Base-by-base conservation (phyloP, 2,888 invertebrate species). In the Tenthredo mesomela region DNA sequence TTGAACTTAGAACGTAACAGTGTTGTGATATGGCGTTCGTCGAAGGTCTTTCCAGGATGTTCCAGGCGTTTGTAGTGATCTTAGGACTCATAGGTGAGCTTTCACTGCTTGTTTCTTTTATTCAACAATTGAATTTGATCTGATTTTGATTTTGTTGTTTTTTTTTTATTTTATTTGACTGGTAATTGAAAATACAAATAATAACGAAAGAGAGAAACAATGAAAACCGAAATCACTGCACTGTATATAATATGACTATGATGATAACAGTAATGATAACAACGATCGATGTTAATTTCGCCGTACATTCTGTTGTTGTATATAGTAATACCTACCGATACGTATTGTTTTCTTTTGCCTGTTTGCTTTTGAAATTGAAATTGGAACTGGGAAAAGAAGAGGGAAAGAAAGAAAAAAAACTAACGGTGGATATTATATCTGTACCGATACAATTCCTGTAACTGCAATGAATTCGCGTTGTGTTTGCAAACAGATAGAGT, bases 1-100 rank as follows among this genome's bases (percentile, higher is more conserved):
- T 54, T 12, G 43, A 47, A 29, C 33, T 18, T 37, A 78, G 61
- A 43, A 61, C 58, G 12, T 54, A 40, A 80, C 61, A 80, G 80
- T 80, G 80, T 80, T 80, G 82, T 82, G 82, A 9, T 82, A 82
- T 82, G 82, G 82, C 82, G 70, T 40, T 67, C 67, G 4, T 40
- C 40, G 9, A 82, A 50, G 29, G 65, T 25, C 67, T 67, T 50
- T 43, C 70, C 9, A 67, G 82, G 65, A 82, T 82, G 67, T 70
- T 67, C 10, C 67, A 29, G 82, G 25, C 47, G 43, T 65, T 33
- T 33, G 25, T 43, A 12, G 12, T 58, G 82, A 67, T 50, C 5
- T 70, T 65, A 29, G 82, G 82, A 47, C 67, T 67, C 9, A 82
- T 70, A 82, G 82, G 82, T 82, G 67, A 82, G 82, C 40, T 15